Percentiles rank a stretch among this genome's conserved stretches.
These are phyloP conservation scores for Suricata suricatta DNA, from an alignment of 2,113 vertebrate species.

Conservation along the genomic window DNA sequence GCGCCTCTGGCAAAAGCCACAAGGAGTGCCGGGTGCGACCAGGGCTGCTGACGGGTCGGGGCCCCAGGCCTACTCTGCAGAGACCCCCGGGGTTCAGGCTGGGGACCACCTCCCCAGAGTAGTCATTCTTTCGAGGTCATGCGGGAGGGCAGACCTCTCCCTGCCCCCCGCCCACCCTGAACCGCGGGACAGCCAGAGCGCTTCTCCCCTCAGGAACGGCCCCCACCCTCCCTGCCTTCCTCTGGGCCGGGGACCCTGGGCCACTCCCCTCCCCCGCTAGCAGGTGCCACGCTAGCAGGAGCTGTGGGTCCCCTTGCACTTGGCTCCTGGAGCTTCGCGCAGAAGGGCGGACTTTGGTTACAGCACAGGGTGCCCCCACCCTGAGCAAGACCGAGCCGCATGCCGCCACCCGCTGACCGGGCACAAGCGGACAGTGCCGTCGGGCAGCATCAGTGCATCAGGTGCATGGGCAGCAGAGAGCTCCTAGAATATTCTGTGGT, in stretches of 20 bases:
- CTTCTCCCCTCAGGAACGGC: neutral
- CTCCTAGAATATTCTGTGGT: rapidly evolving
- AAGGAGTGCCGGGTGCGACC: neutral
- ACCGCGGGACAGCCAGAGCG: neutral
- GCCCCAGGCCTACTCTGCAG: neutral
- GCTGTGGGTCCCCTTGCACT: neutral
- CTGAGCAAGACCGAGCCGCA: neutral
- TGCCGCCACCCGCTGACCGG: rapidly evolving
- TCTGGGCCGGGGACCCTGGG: rapidly evolving
- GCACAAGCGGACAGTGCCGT: rapidly evolving
- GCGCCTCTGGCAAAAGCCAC: neutral
- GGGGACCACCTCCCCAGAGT: neutral
- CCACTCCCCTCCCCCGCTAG: neutral
- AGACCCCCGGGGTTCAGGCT: neutral
- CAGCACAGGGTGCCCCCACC: rapidly evolving
- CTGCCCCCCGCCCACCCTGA: neutral
- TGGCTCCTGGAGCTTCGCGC: neutral
- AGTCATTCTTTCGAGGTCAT: neutral
- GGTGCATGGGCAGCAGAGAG: rapidly evolving
- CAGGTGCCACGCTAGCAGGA: rapidly evolving
- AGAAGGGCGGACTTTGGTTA: rapidly evolving
- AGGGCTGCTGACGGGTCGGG: neutral
- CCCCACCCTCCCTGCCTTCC: rapidly evolving
- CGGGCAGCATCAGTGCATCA: rapidly evolving
- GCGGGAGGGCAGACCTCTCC: too few relatives aligned